A percentile compares a stretch with the other conserved stretches of the same genome.
Conservation (phyloP, 2,113 vertebrate genomes). For the Zapus hudsonius region DNA sequence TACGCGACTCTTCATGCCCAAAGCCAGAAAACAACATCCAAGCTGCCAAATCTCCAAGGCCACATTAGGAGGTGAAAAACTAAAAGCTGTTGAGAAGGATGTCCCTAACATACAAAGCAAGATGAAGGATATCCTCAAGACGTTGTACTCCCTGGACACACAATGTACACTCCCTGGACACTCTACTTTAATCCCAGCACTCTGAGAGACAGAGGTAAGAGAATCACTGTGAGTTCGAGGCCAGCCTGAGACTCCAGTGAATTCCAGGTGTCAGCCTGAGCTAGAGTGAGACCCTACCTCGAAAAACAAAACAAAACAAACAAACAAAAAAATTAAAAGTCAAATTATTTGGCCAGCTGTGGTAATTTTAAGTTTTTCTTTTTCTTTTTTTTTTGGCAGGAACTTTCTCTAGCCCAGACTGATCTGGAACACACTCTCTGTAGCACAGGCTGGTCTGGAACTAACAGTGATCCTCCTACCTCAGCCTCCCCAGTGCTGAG, state of each 20-base stretch:
- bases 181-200: not conserved
- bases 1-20: not conserved
- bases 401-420: no score
- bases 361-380: no score
- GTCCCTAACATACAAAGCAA: not conserved
- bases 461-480: no score
- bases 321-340: not conserved
- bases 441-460: no score
- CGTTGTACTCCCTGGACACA: not conserved
- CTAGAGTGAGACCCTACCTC: not conserved
- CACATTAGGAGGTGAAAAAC: not conserved
- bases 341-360: no score
- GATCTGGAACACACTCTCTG: no score
- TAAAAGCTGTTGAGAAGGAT: not conserved
- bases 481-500: no score
- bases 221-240: not conserved
- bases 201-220: not conserved
- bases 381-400: no score
- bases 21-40: not conserved
- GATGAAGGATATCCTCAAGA: not conserved
- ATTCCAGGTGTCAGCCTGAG: not conserved
- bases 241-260: not conserved
- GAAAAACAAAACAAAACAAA: not conserved
- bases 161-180: not conserved
- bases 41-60: not conserved